Evolutionary conservation across 1,140 invertebrate species (phyloP).

Genomic region (Centruroides sculpturatus): DNA sequence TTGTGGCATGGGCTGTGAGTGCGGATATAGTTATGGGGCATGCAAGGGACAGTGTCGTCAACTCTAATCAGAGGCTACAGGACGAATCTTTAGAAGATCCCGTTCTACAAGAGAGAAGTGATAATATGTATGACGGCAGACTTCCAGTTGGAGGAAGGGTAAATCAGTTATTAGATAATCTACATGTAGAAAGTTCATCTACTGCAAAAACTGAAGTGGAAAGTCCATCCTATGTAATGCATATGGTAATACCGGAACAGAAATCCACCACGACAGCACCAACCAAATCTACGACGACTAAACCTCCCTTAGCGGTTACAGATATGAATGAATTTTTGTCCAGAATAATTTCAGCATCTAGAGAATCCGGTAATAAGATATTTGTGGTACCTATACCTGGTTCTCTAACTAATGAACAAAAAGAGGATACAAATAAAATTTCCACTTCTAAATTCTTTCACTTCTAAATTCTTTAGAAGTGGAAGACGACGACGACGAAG

Average conservation of each 20-base stretch:
- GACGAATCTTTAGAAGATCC: background rate
- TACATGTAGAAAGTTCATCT: background rate
- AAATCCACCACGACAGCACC: conserved; percentile 1
- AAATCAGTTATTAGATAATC: background rate
- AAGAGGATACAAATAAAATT: too few relatives aligned
- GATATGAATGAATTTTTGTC: conserved; percentile 10
- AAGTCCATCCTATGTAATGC: background rate
- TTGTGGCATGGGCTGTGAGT: conserved; percentile 20
- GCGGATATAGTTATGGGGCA: conserved; percentile 18
- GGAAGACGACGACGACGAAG: too few relatives aligned
- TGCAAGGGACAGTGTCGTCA: background rate
- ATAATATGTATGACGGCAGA: background rate
- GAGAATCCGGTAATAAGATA: too few relatives aligned
- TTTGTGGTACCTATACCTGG: too few relatives aligned
- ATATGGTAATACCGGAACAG: background rate
- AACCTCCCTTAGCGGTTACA: background rate
- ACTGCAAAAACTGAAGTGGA: background rate
- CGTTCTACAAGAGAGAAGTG: background rate
- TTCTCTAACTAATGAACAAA: too few relatives aligned
- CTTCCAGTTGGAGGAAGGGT: background rate
- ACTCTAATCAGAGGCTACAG: conserved; percentile 2
- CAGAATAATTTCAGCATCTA: conserved; percentile 11
- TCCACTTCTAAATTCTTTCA: too few relatives aligned
- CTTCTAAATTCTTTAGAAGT: too few relatives aligned
- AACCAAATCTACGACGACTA: background rate